Conservation (phyloP, 2,797 vertebrate genomes). For the Myotis daubentonii region DNA sequence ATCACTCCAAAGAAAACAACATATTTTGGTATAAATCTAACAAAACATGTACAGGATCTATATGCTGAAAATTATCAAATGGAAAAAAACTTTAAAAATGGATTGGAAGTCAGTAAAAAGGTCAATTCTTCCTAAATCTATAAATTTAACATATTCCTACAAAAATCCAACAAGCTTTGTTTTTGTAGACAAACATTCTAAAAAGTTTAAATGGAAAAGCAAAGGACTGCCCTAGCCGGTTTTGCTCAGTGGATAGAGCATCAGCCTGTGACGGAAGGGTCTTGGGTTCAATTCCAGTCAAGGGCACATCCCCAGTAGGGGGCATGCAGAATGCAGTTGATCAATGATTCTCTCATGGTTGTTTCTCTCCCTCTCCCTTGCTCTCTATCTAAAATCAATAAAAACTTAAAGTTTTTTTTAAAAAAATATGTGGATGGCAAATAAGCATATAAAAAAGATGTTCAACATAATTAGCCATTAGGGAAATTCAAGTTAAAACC, state of each 20-base stretch:
- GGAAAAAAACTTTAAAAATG: neutral
- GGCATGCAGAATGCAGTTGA: too few species aligned
- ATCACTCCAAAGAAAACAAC: neutral
- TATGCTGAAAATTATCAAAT: neutral
- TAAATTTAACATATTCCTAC: neutral
- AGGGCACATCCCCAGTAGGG: too few species aligned
- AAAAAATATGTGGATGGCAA: neutral
- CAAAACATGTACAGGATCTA: neutral
- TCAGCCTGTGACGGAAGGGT: too few species aligned
- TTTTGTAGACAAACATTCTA: neutral
- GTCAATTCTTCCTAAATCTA: neutral
- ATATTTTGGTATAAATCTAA: neutral
- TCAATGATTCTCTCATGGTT: too few species aligned
- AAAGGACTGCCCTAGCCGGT: neutral
- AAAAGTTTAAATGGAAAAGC: neutral
- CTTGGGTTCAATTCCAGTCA: too few species aligned
- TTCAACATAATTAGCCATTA: neutral
- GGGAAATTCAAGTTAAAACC: conserved; percentile 5
- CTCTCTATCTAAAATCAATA: too few species aligned
- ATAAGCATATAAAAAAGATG: neutral
- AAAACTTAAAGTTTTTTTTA: too few species aligned
- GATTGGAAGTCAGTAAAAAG: neutral
- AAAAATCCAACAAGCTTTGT: neutral
- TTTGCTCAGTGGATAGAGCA: too few species aligned
- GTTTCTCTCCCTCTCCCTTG: too few species aligned